These are phyloP conservation scores for Dryobates pubescens DNA, from an alignment of 2,797 vertebrate species.

Conservation along the genomic window DNA sequence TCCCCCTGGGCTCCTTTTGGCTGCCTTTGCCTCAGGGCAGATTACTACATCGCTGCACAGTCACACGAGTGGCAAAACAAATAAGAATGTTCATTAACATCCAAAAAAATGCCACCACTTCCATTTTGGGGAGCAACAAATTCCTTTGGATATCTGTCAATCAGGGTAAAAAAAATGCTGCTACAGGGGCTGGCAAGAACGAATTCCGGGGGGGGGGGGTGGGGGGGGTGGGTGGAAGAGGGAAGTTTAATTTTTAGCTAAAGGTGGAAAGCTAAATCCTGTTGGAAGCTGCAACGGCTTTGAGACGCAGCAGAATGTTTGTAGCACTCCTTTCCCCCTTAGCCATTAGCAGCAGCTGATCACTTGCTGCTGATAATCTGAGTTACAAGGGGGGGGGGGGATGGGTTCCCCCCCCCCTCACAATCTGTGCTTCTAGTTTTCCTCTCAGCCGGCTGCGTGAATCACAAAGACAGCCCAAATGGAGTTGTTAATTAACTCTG, in stretches of 20 bases:
- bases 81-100: not conserved
- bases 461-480: constrained; percentile 62
- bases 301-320: not conserved
- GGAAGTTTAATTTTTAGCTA: not conserved
- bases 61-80: not conserved
- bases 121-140: not conserved
- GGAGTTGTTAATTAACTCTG: constrained; percentile 77
- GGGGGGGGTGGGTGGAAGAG: too few species aligned
- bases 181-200: not conserved
- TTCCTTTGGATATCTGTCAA: not conserved
- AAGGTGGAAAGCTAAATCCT: not conserved
- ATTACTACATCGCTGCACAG: not conserved
- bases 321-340: not conserved
- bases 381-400: constrained; percentile 23
- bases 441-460: constrained; percentile 47
- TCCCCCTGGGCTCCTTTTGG: not conserved
- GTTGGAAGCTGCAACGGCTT: not conserved
- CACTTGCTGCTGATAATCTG: not conserved
- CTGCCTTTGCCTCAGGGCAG: not conserved
- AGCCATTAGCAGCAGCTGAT: constrained; percentile 24
- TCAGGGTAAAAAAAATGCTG: not conserved
- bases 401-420: constrained; percentile 40
- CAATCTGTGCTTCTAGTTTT: constrained; percentile 72
- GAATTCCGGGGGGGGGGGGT: too few species aligned
- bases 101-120: not conserved